Conservation (phyloP, 2,113 vertebrate genomes). For the Anolis sagrei region DNA sequence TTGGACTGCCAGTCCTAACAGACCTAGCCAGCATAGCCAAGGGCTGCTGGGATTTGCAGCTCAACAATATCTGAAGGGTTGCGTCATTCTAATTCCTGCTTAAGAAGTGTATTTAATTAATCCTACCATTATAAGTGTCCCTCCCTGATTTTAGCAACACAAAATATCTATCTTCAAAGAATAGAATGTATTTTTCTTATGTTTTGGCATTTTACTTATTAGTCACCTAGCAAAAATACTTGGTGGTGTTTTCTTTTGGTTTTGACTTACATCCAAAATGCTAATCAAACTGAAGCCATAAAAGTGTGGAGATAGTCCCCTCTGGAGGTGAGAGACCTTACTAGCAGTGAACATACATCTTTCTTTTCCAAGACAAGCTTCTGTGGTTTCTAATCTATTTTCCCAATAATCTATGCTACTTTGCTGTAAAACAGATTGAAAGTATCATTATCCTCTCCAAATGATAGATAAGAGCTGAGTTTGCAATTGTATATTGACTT, state of each 20-base stretch:
- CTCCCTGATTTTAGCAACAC: no score
- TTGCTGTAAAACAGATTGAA: no score
- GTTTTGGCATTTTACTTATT: neutral
- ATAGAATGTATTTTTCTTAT: neutral
- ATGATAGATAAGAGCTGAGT: no score
- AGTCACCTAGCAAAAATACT: neutral
- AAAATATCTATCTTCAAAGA: no score
- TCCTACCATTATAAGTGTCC: neutral
- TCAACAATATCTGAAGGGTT: no score
- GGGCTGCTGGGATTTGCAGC: no score
- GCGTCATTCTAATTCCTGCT: neutral
- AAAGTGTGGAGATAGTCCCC: neutral
- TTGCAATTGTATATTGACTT: neutral
- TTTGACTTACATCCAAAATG: neutral
- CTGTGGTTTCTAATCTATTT: no score
- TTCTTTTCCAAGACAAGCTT: neutral
- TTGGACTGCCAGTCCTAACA: no score
- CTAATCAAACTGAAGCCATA: no score
- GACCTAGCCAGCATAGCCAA: no score
- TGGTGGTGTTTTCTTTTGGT: neutral
- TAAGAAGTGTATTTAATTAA: neutral
- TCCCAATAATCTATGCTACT: neutral
- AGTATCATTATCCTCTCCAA: no score
- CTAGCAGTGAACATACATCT: neutral
- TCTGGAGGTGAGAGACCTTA: neutral